Percentiles rank a stretch among this genome's conserved stretches.
Conservation (phyloP, 2,113 vertebrate genomes). For the Tursiops truncatus region DNA sequence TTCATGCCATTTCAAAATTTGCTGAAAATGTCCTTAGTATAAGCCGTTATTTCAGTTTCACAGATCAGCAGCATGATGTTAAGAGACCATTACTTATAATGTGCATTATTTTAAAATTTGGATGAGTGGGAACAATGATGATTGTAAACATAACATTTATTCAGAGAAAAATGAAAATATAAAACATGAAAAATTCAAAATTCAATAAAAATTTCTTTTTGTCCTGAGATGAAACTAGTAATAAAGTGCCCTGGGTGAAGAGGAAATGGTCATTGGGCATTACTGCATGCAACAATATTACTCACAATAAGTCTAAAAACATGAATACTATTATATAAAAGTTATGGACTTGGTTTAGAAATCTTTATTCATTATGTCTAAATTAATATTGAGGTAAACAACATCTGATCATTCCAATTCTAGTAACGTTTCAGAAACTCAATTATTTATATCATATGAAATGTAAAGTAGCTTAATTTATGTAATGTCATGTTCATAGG, state of each 20-base stretch:
- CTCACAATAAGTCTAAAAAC: not conserved
- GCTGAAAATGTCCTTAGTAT: conserved; percentile 57
- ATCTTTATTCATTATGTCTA: not conserved
- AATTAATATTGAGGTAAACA: not conserved
- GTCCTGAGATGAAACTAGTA: not conserved
- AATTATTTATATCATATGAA: not conserved
- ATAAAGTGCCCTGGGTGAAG: not conserved
- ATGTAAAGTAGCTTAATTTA: not conserved
- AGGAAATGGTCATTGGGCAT: not conserved
- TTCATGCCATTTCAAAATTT: conserved; percentile 64
- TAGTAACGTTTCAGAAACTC: not conserved
- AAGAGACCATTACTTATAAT: conserved; percentile 31
- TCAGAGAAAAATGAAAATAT: conserved; percentile 33
- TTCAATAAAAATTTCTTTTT: not conserved
- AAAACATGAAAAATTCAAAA: not conserved
- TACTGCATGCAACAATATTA: not conserved
- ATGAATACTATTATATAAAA: not conserved
- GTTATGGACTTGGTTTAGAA: not conserved
- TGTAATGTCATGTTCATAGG: not conserved
- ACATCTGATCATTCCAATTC: not conserved
- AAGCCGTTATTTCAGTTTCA: conserved; percentile 69
- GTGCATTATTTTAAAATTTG: not conserved
- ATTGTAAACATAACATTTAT: not conserved
- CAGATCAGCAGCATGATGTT: conserved; percentile 27
- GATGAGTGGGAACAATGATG: conserved; percentile 35